A percentile compares a stretch with the other conserved stretches of the same genome.
Evolutionary conservation across 2,888 invertebrate genomes (phyloP).

Genomic region (Deroplatys truncata): DNA sequence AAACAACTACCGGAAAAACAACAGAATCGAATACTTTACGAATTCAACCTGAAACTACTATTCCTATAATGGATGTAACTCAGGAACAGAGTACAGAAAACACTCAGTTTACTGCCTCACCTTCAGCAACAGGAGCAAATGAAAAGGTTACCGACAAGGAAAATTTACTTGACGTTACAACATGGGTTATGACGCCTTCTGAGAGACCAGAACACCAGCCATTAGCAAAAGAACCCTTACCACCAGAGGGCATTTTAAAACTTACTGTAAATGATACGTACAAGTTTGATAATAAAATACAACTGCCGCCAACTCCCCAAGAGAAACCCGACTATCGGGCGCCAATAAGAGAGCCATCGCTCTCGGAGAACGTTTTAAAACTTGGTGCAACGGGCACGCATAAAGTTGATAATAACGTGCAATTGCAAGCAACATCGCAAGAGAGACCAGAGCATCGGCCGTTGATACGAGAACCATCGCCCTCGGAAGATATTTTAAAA

Average conservation of each 20-base stretch:
- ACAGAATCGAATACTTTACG: not conserved
- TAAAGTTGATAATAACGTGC: not conserved
- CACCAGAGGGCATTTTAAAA: no score
- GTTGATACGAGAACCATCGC: not conserved
- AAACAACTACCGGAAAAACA: not conserved
- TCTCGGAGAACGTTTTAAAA: no score
- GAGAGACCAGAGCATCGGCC: not conserved
- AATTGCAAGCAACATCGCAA: not conserved
- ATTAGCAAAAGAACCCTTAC: no score
- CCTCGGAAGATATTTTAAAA: not conserved
- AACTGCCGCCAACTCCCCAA: not conserved
- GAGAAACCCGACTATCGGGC: no score
- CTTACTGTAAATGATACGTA: no score
- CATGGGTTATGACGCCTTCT: no score
- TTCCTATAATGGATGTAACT: constrained; percentile 42
- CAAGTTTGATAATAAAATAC: no score
- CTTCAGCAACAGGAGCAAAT: not conserved
- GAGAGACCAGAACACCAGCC: no score
- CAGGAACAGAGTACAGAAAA: constrained; percentile 20
- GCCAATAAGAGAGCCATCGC: no score
- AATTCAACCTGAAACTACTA: constrained; percentile 36
- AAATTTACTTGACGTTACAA: no score
- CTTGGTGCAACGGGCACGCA: no score
- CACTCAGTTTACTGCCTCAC: not conserved
- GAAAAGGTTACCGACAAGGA: not conserved